Conservation (phyloP, 2,797 vertebrate species). For the Acipenser oxyrinchus region DNA sequence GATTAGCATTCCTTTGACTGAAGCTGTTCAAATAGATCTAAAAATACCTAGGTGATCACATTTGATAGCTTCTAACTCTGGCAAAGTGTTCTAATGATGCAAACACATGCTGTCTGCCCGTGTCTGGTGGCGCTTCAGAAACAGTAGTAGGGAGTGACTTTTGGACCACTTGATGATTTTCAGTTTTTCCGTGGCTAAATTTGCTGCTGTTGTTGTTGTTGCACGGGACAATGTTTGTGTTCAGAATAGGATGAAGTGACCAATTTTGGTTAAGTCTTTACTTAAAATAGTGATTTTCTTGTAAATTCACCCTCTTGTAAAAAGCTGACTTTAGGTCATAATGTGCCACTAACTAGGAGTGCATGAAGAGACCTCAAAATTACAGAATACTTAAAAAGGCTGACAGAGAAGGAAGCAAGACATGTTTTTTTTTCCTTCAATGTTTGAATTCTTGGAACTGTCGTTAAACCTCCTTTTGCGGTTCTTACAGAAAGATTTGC, state of each 20-base stretch:
- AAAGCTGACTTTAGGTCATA: constrained; percentile 34
- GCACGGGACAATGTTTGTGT: neutral
- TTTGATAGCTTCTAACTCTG: constrained; percentile 59
- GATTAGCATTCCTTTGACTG: constrained; percentile 30
- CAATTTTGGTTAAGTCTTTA: neutral
- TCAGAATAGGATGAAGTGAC: neutral
- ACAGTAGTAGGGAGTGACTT: constrained; percentile 47
- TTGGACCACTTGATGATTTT: constrained; percentile 56
- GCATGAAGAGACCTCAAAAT: constrained; percentile 35
- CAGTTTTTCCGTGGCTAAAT: too few relatives aligned
- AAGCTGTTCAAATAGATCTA: constrained; percentile 62
- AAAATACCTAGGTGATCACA: constrained; percentile 68
- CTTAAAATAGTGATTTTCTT: constrained; percentile 19
- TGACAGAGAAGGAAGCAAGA: constrained; percentile 40
- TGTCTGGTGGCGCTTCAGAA: constrained; percentile 44
- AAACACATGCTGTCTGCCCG: constrained; percentile 60
- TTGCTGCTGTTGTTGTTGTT: neutral
- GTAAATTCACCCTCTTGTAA: constrained; percentile 29
- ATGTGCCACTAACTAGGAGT: constrained; percentile 11
- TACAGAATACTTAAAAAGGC: constrained; percentile 39
- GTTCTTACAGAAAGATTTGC: too few relatives aligned
- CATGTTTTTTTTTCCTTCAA: constrained; percentile 35
- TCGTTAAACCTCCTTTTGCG: too few relatives aligned
- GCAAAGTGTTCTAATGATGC: constrained; percentile 55
- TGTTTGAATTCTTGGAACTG: too few relatives aligned